Conservation (phyloP, 2,113 vertebrate species). For the Catharus fuscescens region DNA sequence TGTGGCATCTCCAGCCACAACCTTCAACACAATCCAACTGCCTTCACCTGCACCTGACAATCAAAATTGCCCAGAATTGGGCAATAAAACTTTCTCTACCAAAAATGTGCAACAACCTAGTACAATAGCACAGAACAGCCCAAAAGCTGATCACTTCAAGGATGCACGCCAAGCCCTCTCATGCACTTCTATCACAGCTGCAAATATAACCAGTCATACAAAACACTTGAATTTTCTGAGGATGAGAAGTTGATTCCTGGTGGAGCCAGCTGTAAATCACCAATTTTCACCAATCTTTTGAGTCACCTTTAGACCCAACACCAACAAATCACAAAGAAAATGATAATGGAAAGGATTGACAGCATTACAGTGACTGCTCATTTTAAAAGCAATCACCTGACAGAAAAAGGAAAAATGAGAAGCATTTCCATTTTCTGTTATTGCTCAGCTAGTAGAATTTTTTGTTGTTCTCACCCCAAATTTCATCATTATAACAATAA, state of each 20-base stretch:
- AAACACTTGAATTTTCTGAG: background rate
- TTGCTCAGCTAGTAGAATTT: background rate
- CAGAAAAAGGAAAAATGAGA: constrained; percentile 7
- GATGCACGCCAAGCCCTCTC: background rate
- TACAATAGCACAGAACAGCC: background rate
- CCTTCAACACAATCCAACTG: background rate
- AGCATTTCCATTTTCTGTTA: constrained; percentile 16
- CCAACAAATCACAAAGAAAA: background rate
- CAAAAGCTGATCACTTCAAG: background rate
- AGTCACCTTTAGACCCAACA: background rate
- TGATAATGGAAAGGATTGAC: background rate
- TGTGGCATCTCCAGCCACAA: background rate
- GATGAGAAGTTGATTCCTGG: background rate
- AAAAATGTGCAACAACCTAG: background rate
- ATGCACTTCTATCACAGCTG: background rate
- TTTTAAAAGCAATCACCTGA: background rate
- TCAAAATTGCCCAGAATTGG: background rate
- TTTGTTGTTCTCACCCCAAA: background rate
- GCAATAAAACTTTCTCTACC: background rate
- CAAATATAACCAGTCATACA: background rate
- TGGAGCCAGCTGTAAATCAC: background rate
- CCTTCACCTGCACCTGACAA: background rate
- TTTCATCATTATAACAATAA: background rate
- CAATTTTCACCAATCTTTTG: background rate
- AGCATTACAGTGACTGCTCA: background rate